Percentiles rank a stretch among this genome's conserved stretches.
phyloP scores from a whole-genome alignment of 2,113 vertebrate genomes.

The Triplophysa dalaica region DNA sequence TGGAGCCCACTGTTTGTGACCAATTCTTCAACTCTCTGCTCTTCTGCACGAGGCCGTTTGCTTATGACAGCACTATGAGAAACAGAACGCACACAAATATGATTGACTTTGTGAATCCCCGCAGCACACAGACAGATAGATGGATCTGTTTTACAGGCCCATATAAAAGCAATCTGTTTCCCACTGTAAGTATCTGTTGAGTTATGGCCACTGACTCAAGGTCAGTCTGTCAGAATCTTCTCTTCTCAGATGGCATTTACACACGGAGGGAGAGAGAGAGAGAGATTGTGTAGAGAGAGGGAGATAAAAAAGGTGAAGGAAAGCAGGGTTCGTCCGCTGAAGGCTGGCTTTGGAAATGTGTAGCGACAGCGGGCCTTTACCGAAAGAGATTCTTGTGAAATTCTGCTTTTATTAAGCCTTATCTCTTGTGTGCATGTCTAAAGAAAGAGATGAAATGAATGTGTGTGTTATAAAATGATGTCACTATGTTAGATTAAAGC shows the following conservation, averaged over 20 bases:
- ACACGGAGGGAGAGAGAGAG: conserved; percentile 23
- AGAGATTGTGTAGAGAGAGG: not conserved
- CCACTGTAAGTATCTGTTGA: conserved; percentile 47
- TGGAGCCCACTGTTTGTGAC: not conserved
- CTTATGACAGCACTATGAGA: not conserved
- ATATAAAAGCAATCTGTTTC: conserved; percentile 33
- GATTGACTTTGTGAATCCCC: conserved; percentile 42
- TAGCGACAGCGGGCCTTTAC: conserved; percentile 34
- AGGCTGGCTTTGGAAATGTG: conserved; percentile 33
- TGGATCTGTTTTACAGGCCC: conserved; percentile 41
- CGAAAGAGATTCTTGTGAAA: conserved; percentile 5
- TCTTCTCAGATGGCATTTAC: conserved; percentile 55
- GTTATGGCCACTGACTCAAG: conserved; percentile 39
- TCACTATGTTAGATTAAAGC: conserved; percentile 77
- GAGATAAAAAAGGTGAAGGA: conserved; percentile 37
- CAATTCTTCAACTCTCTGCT: not conserved
- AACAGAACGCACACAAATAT: conserved; percentile 17
- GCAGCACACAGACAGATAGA: conserved; percentile 29
- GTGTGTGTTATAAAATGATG: conserved; percentile 49
- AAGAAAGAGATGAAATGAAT: conserved; percentile 43
- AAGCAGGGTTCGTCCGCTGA: conserved; percentile 21
- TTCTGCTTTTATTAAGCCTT: not conserved
- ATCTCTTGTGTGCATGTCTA: conserved; percentile 35
- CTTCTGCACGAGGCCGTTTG: not conserved
- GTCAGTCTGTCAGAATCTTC: conserved; percentile 44